phyloP scores from a whole-genome alignment of 2,797 vertebrate genomes.

The Myoxocephalus aenaeus region DNA sequence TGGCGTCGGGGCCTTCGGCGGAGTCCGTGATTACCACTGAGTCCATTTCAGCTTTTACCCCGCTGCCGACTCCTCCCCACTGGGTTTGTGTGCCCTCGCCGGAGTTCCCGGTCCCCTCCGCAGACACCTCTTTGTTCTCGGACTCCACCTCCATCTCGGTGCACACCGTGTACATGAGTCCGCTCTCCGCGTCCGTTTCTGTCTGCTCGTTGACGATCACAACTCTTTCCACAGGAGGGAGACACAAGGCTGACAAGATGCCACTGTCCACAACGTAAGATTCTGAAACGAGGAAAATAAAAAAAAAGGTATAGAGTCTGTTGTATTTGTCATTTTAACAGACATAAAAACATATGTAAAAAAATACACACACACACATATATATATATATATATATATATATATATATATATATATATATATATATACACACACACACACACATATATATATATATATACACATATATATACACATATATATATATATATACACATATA shows the following conservation, averaged over 20 bases:
- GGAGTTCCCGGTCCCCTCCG: constrained; percentile 43
- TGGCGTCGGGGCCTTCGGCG: constrained; percentile 20
- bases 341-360: too few relatives aligned
- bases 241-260: constrained; percentile 75
- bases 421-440: too few relatives aligned
- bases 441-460: too few relatives aligned
- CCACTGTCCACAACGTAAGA: constrained; percentile 72
- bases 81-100: constrained; percentile 37
- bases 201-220: constrained; percentile 74
- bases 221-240: constrained; percentile 72
- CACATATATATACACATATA: too few relatives aligned
- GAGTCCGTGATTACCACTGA: constrained; percentile 31
- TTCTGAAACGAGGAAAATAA: constrained; percentile 61
- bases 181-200: constrained; percentile 47
- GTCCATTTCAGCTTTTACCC: constrained; percentile 69
- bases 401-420: too few relatives aligned
- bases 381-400: too few relatives aligned
- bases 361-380: too few relatives aligned
- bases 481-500: too few relatives aligned
- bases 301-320: too few relatives aligned
- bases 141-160: constrained; percentile 80
- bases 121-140: constrained; percentile 67
- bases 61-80: constrained; percentile 65
- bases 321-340: neutral
- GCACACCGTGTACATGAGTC: constrained; percentile 74